A percentile compares a stretch with the other conserved stretches of the same genome.
Evolutionary conservation across 2,113 vertebrate genomes (phyloP).

Genomic region (Petromus typicus): DNA sequence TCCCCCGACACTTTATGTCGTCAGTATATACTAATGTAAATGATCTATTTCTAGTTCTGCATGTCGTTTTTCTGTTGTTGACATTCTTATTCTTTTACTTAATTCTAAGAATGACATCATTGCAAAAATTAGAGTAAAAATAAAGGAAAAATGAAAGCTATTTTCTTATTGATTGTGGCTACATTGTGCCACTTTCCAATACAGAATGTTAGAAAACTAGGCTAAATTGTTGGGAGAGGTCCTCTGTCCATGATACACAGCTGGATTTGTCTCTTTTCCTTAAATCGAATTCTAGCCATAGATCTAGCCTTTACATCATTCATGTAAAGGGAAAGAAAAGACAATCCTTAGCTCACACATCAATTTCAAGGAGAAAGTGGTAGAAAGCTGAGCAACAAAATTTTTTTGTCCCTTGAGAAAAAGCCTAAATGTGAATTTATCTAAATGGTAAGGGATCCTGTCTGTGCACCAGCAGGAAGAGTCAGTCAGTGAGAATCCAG

Average conservation of each 20-base stretch:
- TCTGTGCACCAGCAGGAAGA: not conserved
- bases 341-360: not conserved
- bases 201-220: constrained; percentile 28
- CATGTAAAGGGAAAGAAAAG: constrained; percentile 4
- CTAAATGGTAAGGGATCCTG: not conserved
- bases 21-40: not conserved
- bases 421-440: not conserved
- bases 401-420: not conserved
- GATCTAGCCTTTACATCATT: too few species aligned
- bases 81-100: constrained; percentile 9
- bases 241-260: not conserved
- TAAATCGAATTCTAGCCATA: not conserved
- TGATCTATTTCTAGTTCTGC: not conserved
- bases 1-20: not conserved
- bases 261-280: not conserved
- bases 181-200: too few species aligned
- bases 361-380: not conserved
- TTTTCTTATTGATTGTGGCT: not conserved
- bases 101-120: not conserved
- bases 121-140: not conserved
- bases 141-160: too few species aligned
- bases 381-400: not conserved
- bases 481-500: not conserved
- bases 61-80: not conserved
- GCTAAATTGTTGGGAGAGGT: not conserved